phyloP scores from a whole-genome alignment of 2,113 vertebrate genomes.

The Zonotrichia leucophrys region DNA sequence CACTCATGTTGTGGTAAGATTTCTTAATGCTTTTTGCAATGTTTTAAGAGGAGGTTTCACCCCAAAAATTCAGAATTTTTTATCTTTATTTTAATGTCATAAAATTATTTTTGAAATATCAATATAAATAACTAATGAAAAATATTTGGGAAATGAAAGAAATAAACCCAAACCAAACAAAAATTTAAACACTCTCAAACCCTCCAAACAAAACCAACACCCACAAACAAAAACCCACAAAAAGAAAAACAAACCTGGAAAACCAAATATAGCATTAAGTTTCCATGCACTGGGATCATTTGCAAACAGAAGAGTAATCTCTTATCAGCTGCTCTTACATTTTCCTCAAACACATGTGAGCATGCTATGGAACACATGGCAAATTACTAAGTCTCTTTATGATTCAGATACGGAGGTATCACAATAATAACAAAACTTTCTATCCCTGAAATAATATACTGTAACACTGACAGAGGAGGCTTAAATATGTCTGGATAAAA shows the following conservation, averaged over 20 bases:
- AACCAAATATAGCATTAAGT: neutral
- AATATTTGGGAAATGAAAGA: neutral
- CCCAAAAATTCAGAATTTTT: neutral
- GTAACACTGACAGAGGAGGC: slow-evolving; percentile 23
- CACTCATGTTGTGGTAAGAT: neutral
- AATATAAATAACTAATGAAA: neutral
- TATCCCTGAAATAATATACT: slow-evolving; percentile 24
- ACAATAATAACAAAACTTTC: slow-evolving; percentile 12
- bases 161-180: neutral
- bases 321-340: neutral
- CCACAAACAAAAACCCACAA: neutral
- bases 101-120: neutral
- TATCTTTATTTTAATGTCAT: neutral
- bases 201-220: neutral
- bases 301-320: neutral
- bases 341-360: neutral
- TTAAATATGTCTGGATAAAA: slow-evolving; percentile 62
- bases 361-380: neutral
- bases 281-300: neutral
- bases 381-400: neutral
- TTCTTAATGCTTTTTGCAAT: neutral
- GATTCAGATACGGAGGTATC: neutral
- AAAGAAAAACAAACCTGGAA: neutral
- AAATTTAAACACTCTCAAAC: neutral
- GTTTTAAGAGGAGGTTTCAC: neutral